Evolutionary conservation across 2,797 vertebrate genomes (phyloP), one percentile per base, ranked within the genome.

Genomic region (Poecilia velifera): DNA sequence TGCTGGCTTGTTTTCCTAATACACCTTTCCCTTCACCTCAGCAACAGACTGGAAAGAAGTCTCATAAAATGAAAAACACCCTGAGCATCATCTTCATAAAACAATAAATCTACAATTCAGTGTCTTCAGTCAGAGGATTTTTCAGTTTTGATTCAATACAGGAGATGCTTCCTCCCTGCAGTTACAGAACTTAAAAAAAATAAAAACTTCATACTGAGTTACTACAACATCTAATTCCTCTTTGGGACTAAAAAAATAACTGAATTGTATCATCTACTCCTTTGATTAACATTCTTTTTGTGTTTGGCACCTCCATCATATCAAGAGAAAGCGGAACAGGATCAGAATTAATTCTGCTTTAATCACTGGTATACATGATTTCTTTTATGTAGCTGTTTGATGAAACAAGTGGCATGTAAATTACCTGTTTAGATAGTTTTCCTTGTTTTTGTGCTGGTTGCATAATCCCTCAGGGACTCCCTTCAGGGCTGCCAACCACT

Each of bases 401-500:
- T 62, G 3, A 46, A 75, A 1, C 3, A 47, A 76, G 41, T 16
- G 28, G 51, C 31, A 36, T 36, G 45, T 34, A 51, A 71, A 53
- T 9, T 28, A 74, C 53, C 53, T 75, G 53, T 75, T 74, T 57
- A 74, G 73, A 36, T 74, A 31, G 51, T 7, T 57, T 59, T 75
- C 25, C 53, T 31, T 74, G 41, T 57, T 45, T 76, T 43, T 62
- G 12, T 46, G 74, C n/a, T 62, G 53, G 28, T 76, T 43, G 41
- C 18, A 59, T 46, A 45, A 76, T 41, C 55, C 55, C 43, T 20
- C 28, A 34, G 74, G 41, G 74, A 76, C 57, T 76, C 62, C 74
- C 74, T 62, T 62, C 28, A 43, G 74, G 16, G 74, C 74, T 76
- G 55, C 74, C 31, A 62, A 62, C 39, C 74, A 46, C 74, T 62